Base-by-base conservation (phyloP, 2,797 vertebrate genomes). In the Threskiornis aethiopicus region DNA sequence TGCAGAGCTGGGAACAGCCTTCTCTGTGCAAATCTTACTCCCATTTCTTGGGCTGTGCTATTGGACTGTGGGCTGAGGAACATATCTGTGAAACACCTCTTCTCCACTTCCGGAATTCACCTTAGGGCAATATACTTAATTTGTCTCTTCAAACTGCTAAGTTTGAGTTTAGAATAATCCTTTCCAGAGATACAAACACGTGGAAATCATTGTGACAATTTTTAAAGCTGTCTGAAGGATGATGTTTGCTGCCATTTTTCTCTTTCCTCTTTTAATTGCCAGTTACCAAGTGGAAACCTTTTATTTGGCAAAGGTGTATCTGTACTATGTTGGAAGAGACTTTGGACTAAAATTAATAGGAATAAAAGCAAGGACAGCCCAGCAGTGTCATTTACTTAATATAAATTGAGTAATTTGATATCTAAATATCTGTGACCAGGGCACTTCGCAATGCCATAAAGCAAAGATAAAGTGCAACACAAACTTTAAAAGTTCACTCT, bases 211-310 rank as follows among this genome's bases (percentile, higher is more conserved):
- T 42, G 33, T 87, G 84, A 55, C 44, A 93, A 51, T 41, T 89
- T 95, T 90, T 82, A 95, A 90, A 88, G 22, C 28, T 70, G n/a
- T 54, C 76, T 95, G 75, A 84, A 94, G 69, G 39, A 54, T 31
- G 26, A 70, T 41, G n/a, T 76, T 96, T 96, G 42, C 69, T 85
- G 75, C 52, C 64, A 94, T 87, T 92, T 89, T 89, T 54, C 71
- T 76, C 78, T 80, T 94, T 96, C 49, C 39, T 87, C 24, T 80
- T 55, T 42, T 81, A 77, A 93, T 75, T 84, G 58, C 67, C 93
- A 65, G 84, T 55, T 85, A 91, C 72, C 67, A 65, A 55, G 81
- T 72, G 14, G n/a, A 93, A 76, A 9, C 5, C 42, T 96, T 87
- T 71, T 65, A 51, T 92, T 84, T 93, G 29, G n/a, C 73, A 71